Evolutionary conservation across 1,140 invertebrate genomes (phyloP).

Genomic region (Drosophila setifemur): DNA sequence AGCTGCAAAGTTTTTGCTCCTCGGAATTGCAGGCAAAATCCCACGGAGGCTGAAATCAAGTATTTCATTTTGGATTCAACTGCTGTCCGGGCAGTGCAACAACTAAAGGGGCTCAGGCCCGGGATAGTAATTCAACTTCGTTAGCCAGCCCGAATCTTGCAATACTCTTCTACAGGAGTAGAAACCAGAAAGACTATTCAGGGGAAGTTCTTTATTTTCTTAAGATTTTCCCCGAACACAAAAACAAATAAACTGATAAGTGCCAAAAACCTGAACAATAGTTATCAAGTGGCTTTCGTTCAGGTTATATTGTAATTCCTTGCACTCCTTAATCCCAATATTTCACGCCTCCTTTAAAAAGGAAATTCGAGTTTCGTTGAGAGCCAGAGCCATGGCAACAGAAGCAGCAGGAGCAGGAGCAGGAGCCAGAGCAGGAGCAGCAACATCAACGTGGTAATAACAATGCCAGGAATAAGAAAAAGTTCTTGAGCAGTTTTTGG

Average conservation of each 20-base stretch:
- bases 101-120: constrained; percentile 37
- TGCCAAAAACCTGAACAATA: constrained; percentile 2
- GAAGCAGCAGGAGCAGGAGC: constrained; percentile 25
- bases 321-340: constrained; percentile 26
- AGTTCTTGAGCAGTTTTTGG: constrained; percentile 59
- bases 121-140: constrained; percentile 14
- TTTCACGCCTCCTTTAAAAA: constrained; percentile 38
- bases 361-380: constrained; percentile 24
- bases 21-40: constrained; percentile 55
- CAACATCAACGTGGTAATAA: constrained; percentile 62
- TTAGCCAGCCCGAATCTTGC: not conserved
- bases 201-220: not conserved
- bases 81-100: constrained; percentile 74
- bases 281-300: constrained; percentile 28
- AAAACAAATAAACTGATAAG: constrained; percentile 26
- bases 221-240: not conserved
- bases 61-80: constrained; percentile 81
- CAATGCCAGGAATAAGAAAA: constrained; percentile 63
- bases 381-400: constrained; percentile 22
- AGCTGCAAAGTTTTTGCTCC: constrained; percentile 63
- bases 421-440: constrained; percentile 21
- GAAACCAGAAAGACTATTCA: not conserved
- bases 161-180: constrained; percentile 16
- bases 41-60: constrained; percentile 76
- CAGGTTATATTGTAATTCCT: constrained; percentile 31